Conservation (phyloP, 2,113 vertebrate genomes). For the Laterallus jamaicensis region DNA sequence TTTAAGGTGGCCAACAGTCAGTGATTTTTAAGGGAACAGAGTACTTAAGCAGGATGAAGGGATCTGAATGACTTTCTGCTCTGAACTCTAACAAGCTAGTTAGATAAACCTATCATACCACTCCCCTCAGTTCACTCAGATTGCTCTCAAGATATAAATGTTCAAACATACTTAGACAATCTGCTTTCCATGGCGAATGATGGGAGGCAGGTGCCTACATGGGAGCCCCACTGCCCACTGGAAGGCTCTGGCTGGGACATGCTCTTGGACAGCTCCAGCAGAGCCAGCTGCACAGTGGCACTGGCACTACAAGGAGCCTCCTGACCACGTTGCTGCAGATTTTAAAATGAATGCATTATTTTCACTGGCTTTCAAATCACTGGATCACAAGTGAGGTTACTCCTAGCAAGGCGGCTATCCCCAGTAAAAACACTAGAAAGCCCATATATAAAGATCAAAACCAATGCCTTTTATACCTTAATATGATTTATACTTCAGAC, state of each 20-base stretch:
- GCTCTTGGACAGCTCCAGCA: rapidly evolving
- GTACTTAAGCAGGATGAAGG: background rate
- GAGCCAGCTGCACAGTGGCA: background rate
- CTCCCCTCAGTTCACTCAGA: background rate
- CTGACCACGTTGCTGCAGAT: background rate
- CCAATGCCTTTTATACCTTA: slow-evolving; percentile 38
- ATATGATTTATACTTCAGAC: slow-evolving; percentile 37
- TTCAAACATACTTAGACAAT: background rate
- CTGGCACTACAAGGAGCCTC: rapidly evolving
- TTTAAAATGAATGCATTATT: background rate
- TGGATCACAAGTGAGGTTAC: slow-evolving; percentile 32
- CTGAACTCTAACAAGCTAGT: background rate
- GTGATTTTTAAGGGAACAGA: background rate
- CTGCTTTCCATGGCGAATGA: background rate
- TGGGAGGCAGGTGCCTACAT: background rate
- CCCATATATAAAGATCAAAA: slow-evolving; percentile 26
- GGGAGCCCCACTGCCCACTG: rapidly evolving
- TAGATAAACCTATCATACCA: background rate
- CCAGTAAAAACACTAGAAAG: slow-evolving; percentile 33
- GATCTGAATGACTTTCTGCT: background rate
- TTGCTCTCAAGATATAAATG: background rate
- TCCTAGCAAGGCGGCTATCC: slow-evolving; percentile 2
- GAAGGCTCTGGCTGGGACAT: background rate
- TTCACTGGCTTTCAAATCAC: background rate
- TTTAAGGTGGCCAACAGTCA: background rate